phyloP scores from a whole-genome alignment of 2,113 vertebrate species.

The Tragelaphus imberbis region DNA sequence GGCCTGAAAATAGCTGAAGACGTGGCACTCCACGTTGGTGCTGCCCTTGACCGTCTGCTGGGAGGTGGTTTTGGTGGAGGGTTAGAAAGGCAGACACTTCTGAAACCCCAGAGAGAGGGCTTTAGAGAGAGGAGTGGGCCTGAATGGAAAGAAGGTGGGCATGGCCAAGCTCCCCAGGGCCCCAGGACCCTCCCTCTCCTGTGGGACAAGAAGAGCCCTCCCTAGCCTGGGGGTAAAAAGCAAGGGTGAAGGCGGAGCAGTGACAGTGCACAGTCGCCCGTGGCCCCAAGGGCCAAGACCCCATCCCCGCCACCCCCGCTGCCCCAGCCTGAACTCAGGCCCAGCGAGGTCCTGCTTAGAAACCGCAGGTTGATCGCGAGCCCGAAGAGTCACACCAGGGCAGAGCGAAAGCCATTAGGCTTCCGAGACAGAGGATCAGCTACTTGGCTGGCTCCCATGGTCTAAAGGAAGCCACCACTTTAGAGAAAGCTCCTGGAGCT shows the following conservation, averaged over 20 bases:
- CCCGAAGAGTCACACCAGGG: background rate
- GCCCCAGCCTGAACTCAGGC: background rate
- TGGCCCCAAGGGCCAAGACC: background rate
- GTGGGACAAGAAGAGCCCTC: background rate
- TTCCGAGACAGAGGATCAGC: background rate
- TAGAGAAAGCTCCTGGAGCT: background rate
- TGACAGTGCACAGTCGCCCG: rapidly evolving
- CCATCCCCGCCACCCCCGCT: rapidly evolving
- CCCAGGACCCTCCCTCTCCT: too few species aligned
- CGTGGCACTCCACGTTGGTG: rapidly evolving
- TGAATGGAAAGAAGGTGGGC: background rate
- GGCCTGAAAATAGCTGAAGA: constrained; percentile 18
- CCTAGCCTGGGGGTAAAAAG: rapidly evolving
- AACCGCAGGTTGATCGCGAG: background rate
- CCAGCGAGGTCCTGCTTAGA: background rate
- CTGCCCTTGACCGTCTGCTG: background rate
- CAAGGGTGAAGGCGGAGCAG: rapidly evolving
- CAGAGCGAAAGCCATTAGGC: background rate
- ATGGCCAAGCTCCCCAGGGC: rapidly evolving
- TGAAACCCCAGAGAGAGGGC: background rate
- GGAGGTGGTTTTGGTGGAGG: rapidly evolving
- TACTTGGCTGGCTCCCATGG: rapidly evolving
- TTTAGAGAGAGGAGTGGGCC: background rate
- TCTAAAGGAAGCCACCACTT: background rate
- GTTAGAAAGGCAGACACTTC: background rate